A percentile compares a stretch with the other conserved stretches of the same genome.
These are phyloP conservation scores for Caenorhabditis sulstoni DNA, from an alignment of 2,888 invertebrate species.

Conservation along the genomic window DNA sequence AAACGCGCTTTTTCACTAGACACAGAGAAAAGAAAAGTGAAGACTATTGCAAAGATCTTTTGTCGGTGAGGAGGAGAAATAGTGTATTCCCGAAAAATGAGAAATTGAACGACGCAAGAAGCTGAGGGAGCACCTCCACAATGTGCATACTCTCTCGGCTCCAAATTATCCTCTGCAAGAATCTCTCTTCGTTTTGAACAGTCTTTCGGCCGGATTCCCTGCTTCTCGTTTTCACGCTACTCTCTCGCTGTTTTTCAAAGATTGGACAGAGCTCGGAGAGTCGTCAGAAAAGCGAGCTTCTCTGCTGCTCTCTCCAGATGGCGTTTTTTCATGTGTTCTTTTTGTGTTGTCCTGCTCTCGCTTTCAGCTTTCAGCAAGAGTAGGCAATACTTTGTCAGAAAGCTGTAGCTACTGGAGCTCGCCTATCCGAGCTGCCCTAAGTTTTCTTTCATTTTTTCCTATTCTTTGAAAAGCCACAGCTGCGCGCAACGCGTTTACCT, in stretches of 20 bases:
- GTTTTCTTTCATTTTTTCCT: too few relatives aligned
- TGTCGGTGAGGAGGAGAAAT: conserved; percentile 30
- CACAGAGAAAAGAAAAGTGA: conserved; percentile 32
- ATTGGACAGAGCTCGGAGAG: conserved; percentile 29
- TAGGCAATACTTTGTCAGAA: too few relatives aligned
- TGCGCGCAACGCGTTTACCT: too few relatives aligned
- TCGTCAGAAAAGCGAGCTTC: conserved; percentile 14
- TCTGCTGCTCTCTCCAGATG: background rate
- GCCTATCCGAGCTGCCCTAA: too few relatives aligned
- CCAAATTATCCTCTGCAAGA: conserved; percentile 29
- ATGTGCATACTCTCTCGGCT: conserved; percentile 11
- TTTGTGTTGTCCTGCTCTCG: too few relatives aligned
- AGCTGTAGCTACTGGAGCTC: too few relatives aligned
- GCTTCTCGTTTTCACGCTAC: conserved; percentile 3
- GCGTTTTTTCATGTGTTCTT: too few relatives aligned
- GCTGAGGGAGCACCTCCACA: conserved; percentile 3
- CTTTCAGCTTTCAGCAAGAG: too few relatives aligned
- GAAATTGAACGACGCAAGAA: conserved; percentile 20
- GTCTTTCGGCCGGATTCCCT: conserved; percentile 7
- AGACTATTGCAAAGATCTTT: conserved; percentile 35
- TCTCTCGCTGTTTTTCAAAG: conserved; percentile 50
- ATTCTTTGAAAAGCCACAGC: too few relatives aligned
- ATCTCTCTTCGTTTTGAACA: conserved; percentile 15
- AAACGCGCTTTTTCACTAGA: background rate
- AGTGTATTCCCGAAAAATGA: conserved; percentile 26